Evolutionary conservation across 2,113 vertebrate species (phyloP).

Genomic region (Limanda limanda): DNA sequence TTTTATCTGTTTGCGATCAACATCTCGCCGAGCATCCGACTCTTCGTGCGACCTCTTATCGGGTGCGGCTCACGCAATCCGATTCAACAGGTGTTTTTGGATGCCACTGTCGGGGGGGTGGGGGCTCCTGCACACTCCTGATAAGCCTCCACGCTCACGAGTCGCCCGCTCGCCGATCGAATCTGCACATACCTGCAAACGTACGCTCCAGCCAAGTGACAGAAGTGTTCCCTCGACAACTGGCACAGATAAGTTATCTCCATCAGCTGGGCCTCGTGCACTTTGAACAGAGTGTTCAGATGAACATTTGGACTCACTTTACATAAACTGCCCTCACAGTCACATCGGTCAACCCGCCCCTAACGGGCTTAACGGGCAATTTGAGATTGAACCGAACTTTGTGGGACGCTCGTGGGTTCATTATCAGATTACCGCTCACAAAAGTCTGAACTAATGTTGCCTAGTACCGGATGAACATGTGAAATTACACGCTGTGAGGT

Average conservation of each 20-base stretch:
- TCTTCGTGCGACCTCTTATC: constrained; percentile 54
- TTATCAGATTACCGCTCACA: constrained; percentile 45
- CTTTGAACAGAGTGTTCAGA: constrained; percentile 64
- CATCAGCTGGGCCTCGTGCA: constrained; percentile 47
- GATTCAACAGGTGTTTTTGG: constrained; percentile 71
- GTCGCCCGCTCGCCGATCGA: constrained; percentile 52
- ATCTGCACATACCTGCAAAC: constrained; percentile 70
- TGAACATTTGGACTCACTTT: constrained; percentile 61
- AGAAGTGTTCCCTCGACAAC: constrained; percentile 58
- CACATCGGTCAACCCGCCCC: constrained; percentile 32
- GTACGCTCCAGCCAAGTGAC: constrained; percentile 64
- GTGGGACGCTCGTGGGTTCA: constrained; percentile 23
- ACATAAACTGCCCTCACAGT: constrained; percentile 36
- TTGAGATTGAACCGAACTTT: constrained; percentile 45
- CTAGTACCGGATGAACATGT: constrained; percentile 38
- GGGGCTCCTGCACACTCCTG: constrained; percentile 64
- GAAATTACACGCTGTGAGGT: constrained; percentile 43
- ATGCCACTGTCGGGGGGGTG: constrained; percentile 42
- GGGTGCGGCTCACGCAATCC: neutral
- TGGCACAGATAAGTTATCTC: constrained; percentile 62
- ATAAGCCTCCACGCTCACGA: constrained; percentile 62
- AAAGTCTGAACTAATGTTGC: constrained; percentile 40
- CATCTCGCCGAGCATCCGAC: constrained; percentile 12
- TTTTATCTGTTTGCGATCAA: neutral
- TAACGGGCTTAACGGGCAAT: constrained; percentile 37